Conservation (phyloP, 2,888 invertebrate species). For the Andrena trimmerana region DNA sequence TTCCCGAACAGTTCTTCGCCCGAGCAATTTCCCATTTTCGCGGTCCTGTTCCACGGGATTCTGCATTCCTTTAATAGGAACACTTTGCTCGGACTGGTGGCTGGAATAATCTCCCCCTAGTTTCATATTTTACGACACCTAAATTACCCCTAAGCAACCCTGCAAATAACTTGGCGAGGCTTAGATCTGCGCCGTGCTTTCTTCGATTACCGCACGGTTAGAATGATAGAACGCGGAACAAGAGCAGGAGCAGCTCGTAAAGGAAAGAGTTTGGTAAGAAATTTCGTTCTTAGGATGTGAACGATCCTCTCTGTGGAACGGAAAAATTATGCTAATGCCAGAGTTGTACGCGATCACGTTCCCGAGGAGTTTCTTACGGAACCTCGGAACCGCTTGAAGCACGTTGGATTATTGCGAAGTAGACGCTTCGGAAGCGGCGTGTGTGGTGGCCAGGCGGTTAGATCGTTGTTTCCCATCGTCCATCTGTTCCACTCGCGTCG, state of each 20-base stretch:
- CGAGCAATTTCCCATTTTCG: too few relatives aligned
- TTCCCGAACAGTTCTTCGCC: too few relatives aligned
- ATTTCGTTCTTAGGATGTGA: conserved; percentile 8
- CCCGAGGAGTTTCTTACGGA: conserved; percentile 29
- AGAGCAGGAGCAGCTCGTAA: conserved; percentile 1
- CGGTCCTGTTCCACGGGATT: not conserved
- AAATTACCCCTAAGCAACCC: conserved; percentile 11
- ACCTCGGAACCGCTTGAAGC: not conserved
- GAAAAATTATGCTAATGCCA: conserved; percentile 36
- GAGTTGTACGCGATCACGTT: conserved; percentile 36
- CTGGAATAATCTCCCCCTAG: conserved; percentile 3
- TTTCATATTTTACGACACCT: conserved; percentile 24
- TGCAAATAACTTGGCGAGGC: not conserved
- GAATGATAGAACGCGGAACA: not conserved
- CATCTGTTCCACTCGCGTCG: conserved; percentile 37
- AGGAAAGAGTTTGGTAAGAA: conserved; percentile 31
- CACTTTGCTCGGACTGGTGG: not conserved
- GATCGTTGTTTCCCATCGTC: conserved; percentile 39
- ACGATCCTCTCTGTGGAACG: too few relatives aligned
- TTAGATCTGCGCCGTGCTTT: not conserved
- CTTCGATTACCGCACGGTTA: not conserved
- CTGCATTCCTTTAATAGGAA: not conserved
- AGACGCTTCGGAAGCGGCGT: conserved; percentile 18
- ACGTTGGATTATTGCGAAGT: conserved; percentile 17
- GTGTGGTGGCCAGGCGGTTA: conserved; percentile 4